Base-by-base conservation (phyloP, 1,140 invertebrate genomes). In the Diorhabda sublineata region DNA sequence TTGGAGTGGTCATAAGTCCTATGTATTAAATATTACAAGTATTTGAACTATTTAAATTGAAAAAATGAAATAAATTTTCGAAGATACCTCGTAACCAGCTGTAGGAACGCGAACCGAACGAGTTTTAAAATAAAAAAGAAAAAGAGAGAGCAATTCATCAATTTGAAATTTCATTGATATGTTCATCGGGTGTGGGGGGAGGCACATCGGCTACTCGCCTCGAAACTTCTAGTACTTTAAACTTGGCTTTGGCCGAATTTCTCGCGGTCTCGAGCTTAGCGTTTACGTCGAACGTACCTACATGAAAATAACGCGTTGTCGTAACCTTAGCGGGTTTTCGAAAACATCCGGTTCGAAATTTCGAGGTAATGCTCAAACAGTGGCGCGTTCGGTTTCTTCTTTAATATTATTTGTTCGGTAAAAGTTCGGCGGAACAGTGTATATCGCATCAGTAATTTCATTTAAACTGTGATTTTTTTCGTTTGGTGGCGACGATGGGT, bases 301-400 rank as follows among this genome's bases (percentile, higher is more conserved):
- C 26, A 26, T 26, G 26, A 26, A 26, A 26, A 26, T 26, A 26
- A 26, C n/a, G 6, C 47, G n/a, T 3, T 52, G 47, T 52, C 47
- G 47, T n/a, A 52, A 52, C 47, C 45, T 52, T 52, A 52, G n/a
- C 47, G 47, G 47, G n/a, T 52, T 11, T 65, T 42, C 7, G 44
- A 9, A 65, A 65, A 60, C 65, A 67, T 67, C 65, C 65, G 65
- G 65, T 67, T 67, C 65, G 41, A 67, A 67, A 65, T 65, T 65
- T 65, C 64, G 43, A 42, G 41, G 58, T 26, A 11, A 59, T 26
- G 58, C 3, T 59, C 9, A 42, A 42, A 8, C 58, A 2, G 11
- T 58, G 63, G 47, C 47, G 47, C 47, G 2, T 58, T 69, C 56
- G 41, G 63, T 64, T 52, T 64, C 26, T 11, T 41, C 26, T 26